Evolutionary conservation across 2,113 vertebrate species (phyloP).

Genomic region (Gavialis gangeticus): DNA sequence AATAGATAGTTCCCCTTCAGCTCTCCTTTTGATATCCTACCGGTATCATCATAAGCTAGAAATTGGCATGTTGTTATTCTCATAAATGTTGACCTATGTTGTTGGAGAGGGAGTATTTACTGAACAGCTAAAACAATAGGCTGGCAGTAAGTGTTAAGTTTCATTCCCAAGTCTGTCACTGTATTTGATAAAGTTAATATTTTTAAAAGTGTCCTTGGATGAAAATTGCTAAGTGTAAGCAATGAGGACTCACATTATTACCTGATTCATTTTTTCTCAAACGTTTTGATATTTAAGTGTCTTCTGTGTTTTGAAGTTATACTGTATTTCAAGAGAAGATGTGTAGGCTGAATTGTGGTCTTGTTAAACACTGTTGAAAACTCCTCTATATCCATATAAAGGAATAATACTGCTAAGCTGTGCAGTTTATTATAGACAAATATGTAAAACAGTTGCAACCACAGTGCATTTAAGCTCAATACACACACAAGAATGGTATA

Average conservation of each 20-base stretch:
- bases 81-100: neutral
- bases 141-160: neutral
- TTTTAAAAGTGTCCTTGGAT: neutral
- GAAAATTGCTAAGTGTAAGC: neutral
- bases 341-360: neutral
- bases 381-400: neutral
- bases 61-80: neutral
- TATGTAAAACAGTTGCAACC: neutral
- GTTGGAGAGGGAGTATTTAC: neutral
- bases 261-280: too few species aligned
- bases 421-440: neutral
- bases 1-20: rapidly evolving
- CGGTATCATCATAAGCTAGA: neutral
- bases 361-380: neutral
- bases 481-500: neutral
- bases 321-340: neutral
- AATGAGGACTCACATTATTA: neutral
- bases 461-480: neutral
- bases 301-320: neutral
- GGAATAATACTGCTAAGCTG: neutral
- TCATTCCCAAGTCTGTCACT: neutral
- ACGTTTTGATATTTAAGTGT: too few species aligned
- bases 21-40: neutral
- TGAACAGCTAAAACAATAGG: neutral
- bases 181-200: neutral